Evolutionary conservation across 2,888 invertebrate genomes (phyloP).

Genomic region (Leptopterna dolabrata): DNA sequence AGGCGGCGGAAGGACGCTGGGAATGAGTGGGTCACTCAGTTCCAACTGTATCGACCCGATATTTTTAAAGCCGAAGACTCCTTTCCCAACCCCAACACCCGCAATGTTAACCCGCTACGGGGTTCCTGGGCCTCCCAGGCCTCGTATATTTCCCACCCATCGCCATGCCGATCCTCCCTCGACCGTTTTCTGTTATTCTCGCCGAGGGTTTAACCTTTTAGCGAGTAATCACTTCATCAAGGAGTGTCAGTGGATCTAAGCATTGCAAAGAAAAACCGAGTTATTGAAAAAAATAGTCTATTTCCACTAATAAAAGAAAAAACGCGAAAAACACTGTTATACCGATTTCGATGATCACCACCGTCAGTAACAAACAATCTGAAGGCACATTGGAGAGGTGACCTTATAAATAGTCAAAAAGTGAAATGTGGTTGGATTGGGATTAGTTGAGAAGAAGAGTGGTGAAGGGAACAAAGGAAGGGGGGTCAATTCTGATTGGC

Average conservation of each 20-base stretch:
- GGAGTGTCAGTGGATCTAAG: neutral
- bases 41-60: constrained; percentile 7
- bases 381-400: no score
- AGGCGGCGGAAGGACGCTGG: neutral
- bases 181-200: neutral
- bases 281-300: no score
- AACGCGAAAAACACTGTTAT: no score
- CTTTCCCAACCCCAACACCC: neutral
- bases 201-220: neutral
- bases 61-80: neutral
- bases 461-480: no score
- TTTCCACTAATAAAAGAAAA: no score
- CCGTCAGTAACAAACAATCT: no score
- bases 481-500: no score
- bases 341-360: no score
- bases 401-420: no score
- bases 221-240: neutral
- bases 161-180: neutral
- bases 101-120: neutral
- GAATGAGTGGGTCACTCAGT: constrained; percentile 3
- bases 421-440: no score
- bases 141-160: neutral
- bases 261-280: no score
- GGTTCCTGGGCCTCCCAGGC: neutral
- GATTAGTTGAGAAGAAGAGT: no score